A percentile compares a stretch with the other conserved stretches of the same genome.
phyloP scores from a whole-genome alignment of 2,797 vertebrate species.

The Pseudochirops corinnae region DNA sequence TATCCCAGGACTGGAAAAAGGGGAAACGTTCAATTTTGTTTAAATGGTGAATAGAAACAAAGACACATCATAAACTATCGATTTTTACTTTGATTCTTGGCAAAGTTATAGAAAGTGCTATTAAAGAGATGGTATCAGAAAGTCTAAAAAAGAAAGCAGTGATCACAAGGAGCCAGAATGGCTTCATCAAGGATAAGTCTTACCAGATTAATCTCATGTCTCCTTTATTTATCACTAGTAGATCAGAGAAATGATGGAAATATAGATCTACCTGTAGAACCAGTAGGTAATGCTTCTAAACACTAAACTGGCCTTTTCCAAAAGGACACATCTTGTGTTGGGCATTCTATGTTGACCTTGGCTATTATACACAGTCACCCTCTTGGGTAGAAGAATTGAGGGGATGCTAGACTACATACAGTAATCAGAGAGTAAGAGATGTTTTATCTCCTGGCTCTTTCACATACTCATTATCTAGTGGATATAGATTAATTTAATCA shows the following conservation, averaged over 20 bases:
- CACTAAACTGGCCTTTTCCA: neutral
- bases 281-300: neutral
- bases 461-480: neutral
- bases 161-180: neutral
- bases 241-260: neutral
- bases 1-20: neutral
- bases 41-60: neutral
- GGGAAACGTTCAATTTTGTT: neutral
- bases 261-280: neutral
- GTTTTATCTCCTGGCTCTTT: neutral
- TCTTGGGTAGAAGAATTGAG: neutral
- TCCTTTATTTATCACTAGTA: neutral
- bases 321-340: neutral
- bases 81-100: neutral
- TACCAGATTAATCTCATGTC: neutral
- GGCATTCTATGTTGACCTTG: neutral
- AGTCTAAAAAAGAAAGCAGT: neutral
- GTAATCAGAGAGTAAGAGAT: neutral
- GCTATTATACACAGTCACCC: neutral
- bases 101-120: neutral
- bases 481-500: neutral
- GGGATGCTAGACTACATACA: neutral
- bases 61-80: neutral
- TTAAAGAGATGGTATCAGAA: neutral
- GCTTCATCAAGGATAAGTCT: neutral